Evolutionary conservation across 2,113 vertebrate genomes (phyloP), one percentile per base, ranked within the genome.

Genomic region (Columba livia): DNA sequence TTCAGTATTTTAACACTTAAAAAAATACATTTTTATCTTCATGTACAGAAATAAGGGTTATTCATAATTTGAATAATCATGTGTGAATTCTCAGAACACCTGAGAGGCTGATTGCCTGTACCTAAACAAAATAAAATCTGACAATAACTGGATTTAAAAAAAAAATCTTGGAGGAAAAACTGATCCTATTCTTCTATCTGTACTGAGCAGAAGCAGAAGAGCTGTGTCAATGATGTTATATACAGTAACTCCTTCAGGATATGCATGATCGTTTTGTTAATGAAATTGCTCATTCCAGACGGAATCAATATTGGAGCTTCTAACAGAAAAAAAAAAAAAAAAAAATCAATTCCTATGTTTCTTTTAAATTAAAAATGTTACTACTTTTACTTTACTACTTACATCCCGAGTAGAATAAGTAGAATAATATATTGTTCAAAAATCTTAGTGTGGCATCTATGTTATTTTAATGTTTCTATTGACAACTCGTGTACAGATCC

Each of bases 301-400:
- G 53, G 10, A 38, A 71, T 29, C 36, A 70, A 29, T 69, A 31
- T 13, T 44, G 25, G 9, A n/a, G 4, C 4, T 56, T 26, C 25
- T 29, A 36, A 42, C 7, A 25, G 6, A 1, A 32, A 72, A 11
- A 10, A 31, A 3, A 24, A 53, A 36, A 36, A 54, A n/a, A 4
- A 24, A 53, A 36, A 38, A 7, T 1, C 1, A 40, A 16, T 3
- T 73, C 5, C 12, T 3, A 0, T 28, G 1, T 21, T 60, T 44
- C 40, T 42, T 20, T 82, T 74, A 12, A 36, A n/a, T 17, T 17
- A n/a, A 12, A 4, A 19, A 26, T 44, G 19, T 38, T 74, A 21
- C 1, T 9, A 36, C 5, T 77, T 83, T 26, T 89, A 4, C 7
- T 44, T 61, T 23, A 13, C 1, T 36, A 24, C 4, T 66, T 88